These are phyloP conservation scores for Amphiprion ocellaris DNA, from an alignment of 2,113 vertebrate species.

Conservation along the genomic window DNA sequence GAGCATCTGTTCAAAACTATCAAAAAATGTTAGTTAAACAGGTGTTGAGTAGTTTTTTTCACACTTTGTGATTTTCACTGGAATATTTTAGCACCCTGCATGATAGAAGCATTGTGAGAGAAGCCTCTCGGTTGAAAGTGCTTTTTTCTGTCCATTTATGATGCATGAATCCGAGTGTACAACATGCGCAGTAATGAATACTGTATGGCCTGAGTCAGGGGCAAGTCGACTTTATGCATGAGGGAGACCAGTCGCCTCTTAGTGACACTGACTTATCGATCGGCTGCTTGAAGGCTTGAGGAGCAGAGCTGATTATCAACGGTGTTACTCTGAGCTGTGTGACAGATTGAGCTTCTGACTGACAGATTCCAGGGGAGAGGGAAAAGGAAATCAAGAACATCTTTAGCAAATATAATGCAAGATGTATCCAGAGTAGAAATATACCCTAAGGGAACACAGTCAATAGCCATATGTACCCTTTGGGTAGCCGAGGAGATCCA, in stretches of 20 bases:
- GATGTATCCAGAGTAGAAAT: not conserved
- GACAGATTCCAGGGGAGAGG: not conserved
- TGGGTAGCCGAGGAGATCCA: not conserved
- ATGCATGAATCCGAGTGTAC: constrained; percentile 26
- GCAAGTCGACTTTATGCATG: constrained; percentile 1
- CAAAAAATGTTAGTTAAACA: constrained; percentile 25
- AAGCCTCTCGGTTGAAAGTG: not conserved
- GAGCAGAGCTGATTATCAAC: constrained; percentile 30
- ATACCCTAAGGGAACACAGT: not conserved
- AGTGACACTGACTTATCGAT: constrained; percentile 49
- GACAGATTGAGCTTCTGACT: constrained; percentile 24
- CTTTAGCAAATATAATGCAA: constrained; percentile 16
- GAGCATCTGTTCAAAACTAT: constrained; percentile 42
- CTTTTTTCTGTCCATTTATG: constrained; percentile 45
- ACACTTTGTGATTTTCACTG: constrained; percentile 9
- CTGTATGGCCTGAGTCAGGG: constrained; percentile 20
- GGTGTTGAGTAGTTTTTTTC: constrained; percentile 4
- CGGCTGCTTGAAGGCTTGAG: constrained; percentile 7
- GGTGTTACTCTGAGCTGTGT: constrained; percentile 14
- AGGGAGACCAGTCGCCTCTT: not conserved
- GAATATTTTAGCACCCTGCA: constrained; percentile 14
- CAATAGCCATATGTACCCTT: not conserved
- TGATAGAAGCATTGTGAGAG: not conserved
- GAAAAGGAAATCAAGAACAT: not conserved
- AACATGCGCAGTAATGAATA: constrained; percentile 38